phyloP scores from a whole-genome alignment of 2,888 invertebrate genomes.

The Peribatodes rhomboidaria region DNA sequence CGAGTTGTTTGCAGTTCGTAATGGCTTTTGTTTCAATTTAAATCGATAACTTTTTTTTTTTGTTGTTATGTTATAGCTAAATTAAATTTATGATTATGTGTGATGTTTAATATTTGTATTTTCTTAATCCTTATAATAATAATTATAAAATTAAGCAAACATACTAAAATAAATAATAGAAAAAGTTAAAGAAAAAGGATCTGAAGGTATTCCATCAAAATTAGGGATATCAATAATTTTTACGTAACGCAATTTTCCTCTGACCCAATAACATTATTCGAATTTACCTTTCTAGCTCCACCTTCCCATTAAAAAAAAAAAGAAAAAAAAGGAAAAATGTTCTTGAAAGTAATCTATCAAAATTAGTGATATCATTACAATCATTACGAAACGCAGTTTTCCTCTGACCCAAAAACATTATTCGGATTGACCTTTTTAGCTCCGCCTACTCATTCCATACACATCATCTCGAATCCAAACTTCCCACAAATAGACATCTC shows the following conservation, averaged over 20 bases:
- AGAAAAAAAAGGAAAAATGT: too few relatives aligned
- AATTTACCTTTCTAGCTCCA: background rate
- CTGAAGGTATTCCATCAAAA: too few relatives aligned
- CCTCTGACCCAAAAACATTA: background rate
- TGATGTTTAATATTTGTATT: too few relatives aligned
- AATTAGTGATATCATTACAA: background rate
- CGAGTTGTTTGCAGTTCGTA: conserved; percentile 41
- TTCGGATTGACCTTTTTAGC: background rate
- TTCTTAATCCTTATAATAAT: too few relatives aligned
- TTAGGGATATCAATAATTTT: background rate
- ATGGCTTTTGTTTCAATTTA: conserved; percentile 35
- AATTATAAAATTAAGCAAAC: too few relatives aligned
- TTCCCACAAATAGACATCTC: conserved; percentile 21
- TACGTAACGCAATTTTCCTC: background rate
- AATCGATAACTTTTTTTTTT: conserved; percentile 53
- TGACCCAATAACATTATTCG: background rate
- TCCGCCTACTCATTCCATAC: background rate
- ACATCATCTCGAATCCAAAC: background rate
- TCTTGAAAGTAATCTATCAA: too few relatives aligned
- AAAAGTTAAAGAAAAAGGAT: too few relatives aligned
- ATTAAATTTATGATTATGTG: too few relatives aligned
- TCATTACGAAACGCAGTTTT: background rate
- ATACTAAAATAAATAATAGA: too few relatives aligned
- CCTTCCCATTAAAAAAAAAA: too few relatives aligned
- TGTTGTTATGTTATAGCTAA: too few relatives aligned